Conservation (phyloP, 2,113 vertebrate species). For the Balaenoptera acutorostrata region DNA sequence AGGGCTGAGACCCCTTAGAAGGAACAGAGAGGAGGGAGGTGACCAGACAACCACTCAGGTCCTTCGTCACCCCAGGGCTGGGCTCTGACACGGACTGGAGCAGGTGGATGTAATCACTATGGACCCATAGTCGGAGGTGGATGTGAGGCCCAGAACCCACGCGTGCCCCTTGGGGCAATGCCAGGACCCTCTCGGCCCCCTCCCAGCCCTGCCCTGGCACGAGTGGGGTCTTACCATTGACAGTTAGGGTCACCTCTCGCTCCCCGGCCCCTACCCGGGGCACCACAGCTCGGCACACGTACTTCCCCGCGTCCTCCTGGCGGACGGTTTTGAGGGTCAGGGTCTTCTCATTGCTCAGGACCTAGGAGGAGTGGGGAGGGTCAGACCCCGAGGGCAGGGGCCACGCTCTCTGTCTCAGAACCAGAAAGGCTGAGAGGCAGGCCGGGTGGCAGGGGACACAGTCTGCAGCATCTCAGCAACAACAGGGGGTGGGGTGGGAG, state of each 20-base stretch:
- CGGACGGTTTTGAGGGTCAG: slow-evolving; percentile 93
- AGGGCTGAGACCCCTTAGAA: not conserved
- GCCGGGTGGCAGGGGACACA: fast-evolving
- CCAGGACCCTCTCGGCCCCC: not conserved
- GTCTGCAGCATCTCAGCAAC: fast-evolving
- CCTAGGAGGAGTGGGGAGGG: slow-evolving; percentile 76
- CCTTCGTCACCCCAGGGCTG: not conserved
- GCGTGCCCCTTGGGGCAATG: not conserved
- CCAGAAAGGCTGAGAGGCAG: not conserved
- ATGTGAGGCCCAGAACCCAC: not conserved
- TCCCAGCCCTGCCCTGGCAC: fast-evolving
- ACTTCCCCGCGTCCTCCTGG: slow-evolving; percentile 97
- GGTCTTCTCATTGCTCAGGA: slow-evolving; percentile 97
- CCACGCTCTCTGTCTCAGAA: not conserved
- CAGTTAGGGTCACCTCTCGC: slow-evolving; percentile 94
- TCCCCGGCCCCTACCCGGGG: slow-evolving; percentile 94
- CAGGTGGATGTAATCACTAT: not conserved
- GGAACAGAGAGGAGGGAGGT: not conserved
- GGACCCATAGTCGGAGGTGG: not conserved
- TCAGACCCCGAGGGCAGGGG: not conserved
- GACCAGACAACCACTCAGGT: not conserved
- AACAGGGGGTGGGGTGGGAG: fast-evolving
- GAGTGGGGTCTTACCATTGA: slow-evolving; percentile 88
- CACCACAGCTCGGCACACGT: slow-evolving; percentile 95
- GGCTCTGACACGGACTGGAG: fast-evolving